Evolutionary conservation across 2,797 vertebrate species (phyloP).

Genomic region (Australoheros facetus): DNA sequence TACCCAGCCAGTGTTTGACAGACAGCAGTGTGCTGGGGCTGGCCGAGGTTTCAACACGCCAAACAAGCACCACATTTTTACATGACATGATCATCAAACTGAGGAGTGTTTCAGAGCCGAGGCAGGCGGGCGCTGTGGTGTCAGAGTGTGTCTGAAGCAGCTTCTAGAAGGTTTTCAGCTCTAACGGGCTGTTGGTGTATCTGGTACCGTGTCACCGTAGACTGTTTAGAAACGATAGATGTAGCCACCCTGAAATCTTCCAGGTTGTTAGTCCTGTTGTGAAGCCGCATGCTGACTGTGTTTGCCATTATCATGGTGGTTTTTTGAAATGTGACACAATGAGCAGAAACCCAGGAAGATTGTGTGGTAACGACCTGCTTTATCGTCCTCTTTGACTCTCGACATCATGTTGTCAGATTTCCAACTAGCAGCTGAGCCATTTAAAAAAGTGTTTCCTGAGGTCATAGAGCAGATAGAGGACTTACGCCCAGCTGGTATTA

Average conservation of each 20-base stretch:
- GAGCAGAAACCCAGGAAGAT: background rate
- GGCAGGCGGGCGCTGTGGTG: background rate
- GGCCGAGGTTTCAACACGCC: constrained; percentile 11
- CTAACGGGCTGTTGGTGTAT: no score
- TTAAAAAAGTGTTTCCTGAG: background rate
- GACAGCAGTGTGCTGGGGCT: background rate
- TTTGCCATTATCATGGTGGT: background rate
- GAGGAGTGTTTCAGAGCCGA: background rate
- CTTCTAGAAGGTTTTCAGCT: background rate
- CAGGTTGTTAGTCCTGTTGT: background rate
- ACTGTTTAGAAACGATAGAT: background rate
- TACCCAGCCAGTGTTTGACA: constrained; percentile 14
- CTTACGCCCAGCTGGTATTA: no score
- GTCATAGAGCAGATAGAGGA: background rate
- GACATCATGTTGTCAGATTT: background rate
- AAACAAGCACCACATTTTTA: constrained; percentile 3
- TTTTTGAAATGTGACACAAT: background rate
- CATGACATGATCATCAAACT: constrained; percentile 10
- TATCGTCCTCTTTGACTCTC: background rate
- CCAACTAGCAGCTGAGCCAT: background rate
- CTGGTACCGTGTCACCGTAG: background rate
- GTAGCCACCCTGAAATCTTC: background rate
- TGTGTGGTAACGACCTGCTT: background rate
- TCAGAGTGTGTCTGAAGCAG: background rate
- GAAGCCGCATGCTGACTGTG: background rate